These are phyloP conservation scores for Clistopyga incitator DNA, from an alignment of 2,888 invertebrate species.

Conservation along the genomic window DNA sequence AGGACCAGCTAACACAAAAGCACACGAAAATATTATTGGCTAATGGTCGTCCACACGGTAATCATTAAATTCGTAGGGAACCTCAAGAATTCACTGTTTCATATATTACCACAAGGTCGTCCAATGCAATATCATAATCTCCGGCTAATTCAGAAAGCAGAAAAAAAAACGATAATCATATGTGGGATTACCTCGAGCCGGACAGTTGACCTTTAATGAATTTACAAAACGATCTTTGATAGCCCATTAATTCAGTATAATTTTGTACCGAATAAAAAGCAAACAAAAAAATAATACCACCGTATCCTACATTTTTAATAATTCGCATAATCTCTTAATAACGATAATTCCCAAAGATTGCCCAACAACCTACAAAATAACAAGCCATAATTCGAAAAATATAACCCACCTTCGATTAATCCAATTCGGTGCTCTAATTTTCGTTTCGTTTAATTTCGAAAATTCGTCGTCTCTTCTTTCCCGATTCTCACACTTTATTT, in stretches of 20 bases:
- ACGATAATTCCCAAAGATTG: background rate
- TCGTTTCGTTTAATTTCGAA: slow-evolving; percentile 3
- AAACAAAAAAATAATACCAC: background rate
- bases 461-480: background rate
- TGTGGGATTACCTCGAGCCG: background rate
- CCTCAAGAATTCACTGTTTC: background rate
- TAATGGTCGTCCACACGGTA: background rate
- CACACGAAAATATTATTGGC: background rate
- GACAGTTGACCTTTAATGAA: slow-evolving; percentile 4
- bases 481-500: slow-evolving; percentile 33
- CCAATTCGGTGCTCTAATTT: slow-evolving; percentile 16
- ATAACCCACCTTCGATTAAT: slow-evolving; percentile 7
- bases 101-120: background rate
- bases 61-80: background rate
- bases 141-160: background rate
- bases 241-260: background rate
- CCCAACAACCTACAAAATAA: background rate
- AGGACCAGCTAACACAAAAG: background rate
- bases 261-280: background rate
- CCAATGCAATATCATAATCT: background rate
- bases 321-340: background rate
- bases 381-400: background rate
- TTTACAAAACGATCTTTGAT: background rate
- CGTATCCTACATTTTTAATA: too few relatives aligned
- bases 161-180: background rate